phyloP scores from a whole-genome alignment of 64 coral and sea anemone genomes.

The Dendronephthya gigantea region DNA sequence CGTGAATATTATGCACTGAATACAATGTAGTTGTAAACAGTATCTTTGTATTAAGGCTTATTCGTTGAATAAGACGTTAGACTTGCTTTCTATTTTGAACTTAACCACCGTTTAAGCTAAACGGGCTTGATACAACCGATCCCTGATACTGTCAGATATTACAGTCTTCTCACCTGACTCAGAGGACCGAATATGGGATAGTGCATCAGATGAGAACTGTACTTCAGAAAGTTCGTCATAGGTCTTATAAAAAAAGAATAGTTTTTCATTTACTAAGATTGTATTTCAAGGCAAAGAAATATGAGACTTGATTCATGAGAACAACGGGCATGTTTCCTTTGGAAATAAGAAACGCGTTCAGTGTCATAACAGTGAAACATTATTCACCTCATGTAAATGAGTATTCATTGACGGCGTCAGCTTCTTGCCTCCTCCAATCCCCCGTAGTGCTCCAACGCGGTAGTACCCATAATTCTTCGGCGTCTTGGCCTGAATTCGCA shows the following conservation, averaged over 20 bases:
- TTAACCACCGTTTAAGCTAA: too few relatives aligned
- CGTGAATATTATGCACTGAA: too few relatives aligned
- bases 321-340: too few relatives aligned
- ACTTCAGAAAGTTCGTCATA: constrained; percentile 92
- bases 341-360: too few relatives aligned
- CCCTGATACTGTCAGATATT: neutral
- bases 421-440: constrained; percentile 75
- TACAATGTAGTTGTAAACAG: too few relatives aligned
- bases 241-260: constrained; percentile 23
- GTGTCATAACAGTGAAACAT: neutral
- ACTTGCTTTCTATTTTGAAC: too few relatives aligned
- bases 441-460: constrained; percentile 67
- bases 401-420: constrained; percentile 75
- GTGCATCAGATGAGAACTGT: constrained; percentile 75
- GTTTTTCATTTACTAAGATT: too few relatives aligned
- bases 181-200: constrained; percentile 28
- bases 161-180: constrained; percentile 31
- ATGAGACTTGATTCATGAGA: too few relatives aligned
- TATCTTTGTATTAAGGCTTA: too few relatives aligned
- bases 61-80: too few relatives aligned
- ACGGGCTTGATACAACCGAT: too few relatives aligned
- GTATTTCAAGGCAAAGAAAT: too few relatives aligned
- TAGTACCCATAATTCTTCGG: constrained; percentile 99
- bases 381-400: constrained; percentile 53
- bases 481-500: constrained; percentile 71